Base-by-base conservation (phyloP, 2,888 invertebrate species). In the Lepas anatifera region DNA sequence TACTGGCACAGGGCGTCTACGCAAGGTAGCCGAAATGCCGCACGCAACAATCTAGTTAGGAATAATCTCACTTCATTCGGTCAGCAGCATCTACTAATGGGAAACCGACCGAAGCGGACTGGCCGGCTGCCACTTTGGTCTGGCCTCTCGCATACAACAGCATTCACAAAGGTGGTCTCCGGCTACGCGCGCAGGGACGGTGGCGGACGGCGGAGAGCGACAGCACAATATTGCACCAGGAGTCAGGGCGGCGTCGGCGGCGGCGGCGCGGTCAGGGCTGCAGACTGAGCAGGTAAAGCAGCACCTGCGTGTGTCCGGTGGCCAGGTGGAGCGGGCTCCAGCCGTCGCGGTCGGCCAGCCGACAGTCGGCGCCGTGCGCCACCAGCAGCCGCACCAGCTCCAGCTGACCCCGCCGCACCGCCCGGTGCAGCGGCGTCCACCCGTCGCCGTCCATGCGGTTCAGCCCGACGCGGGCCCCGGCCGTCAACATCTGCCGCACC, bases 321-420 rank as follows among this genome's bases (percentile, higher is more conserved):
- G 66, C 66, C 66, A 66, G n/a, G 66, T 66, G 66, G 13, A 66
- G 16, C 66, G 66, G 39, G 25, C 41, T 66, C 39, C 25, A 66
- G 37, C 66, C 66, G 39, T 66, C 66, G n/a, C 66, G 66, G 66
- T 66, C 41, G 25, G 66, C 66, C 66, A 66, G 66, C 18, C 66
- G 66, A 18, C 25, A 41, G 39, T 66, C 18, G 66, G 66, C 66
- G 37, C 66, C 66, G 66, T 41, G 66, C 6, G 25, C 66, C 39
- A 66, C 66, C 39, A 66, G 39, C 66, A 66, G 39, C 27, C n/a
- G 39, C 13, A 66, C 39, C 39, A 66, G 66, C 37, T 37, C 39
- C 39, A 66, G 39, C 13, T 66, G 25, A 39, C 66, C 66, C 25
- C 37, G 8, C 25, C 27, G 66, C 37, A 41, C 66, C 3, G 66